Percentiles rank a stretch among this genome's conserved stretches.
These are phyloP conservation scores for Smittia aterrima DNA, from an alignment of 2,888 invertebrate genomes.

Conservation along the genomic window DNA sequence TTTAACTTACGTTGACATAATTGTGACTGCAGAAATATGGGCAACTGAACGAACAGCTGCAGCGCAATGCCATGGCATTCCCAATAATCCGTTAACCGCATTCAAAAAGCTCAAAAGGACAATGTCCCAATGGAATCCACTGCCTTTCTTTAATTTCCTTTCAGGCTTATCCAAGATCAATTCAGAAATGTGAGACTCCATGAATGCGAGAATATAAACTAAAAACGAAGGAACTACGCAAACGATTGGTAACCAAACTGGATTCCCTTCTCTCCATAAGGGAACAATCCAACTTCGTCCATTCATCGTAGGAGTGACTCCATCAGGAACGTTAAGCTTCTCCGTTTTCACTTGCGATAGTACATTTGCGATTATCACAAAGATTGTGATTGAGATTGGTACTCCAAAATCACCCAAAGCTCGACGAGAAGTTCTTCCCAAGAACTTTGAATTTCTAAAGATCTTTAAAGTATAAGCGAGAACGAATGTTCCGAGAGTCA, in stretches of 20 bases:
- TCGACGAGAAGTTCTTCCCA: conserved; percentile 84
- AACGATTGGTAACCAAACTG: conserved; percentile 78
- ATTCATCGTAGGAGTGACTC: conserved; percentile 72
- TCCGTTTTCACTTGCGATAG: conserved; percentile 82
- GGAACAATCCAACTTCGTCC: conserved; percentile 78
- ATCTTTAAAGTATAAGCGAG: conserved; percentile 90
- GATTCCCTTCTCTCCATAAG: conserved; percentile 65
- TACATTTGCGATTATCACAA: conserved; percentile 76
- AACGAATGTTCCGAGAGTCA: conserved; percentile 88
- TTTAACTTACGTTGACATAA: conserved; percentile 67
- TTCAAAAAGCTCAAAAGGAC: conserved; percentile 84
- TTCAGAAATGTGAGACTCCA: conserved; percentile 98
- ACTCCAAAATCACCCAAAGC: conserved; percentile 86
- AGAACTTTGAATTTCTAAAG: conserved; percentile 92
- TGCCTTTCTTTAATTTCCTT: conserved; percentile 86
- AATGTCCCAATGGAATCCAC: conserved; percentile 94
- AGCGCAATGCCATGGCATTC: conserved; percentile 95
- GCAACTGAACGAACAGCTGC: conserved; percentile 95
- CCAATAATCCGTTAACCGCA: conserved; percentile 79
- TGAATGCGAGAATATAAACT: conserved; percentile 92
- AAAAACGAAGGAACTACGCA: conserved; percentile 85
- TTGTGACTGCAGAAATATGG: conserved; percentile 89
- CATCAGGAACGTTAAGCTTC: conserved; percentile 83
- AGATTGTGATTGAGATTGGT: conserved; percentile 87
- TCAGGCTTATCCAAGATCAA: conserved; percentile 93